Evolutionary conservation across 2,113 vertebrate genomes (phyloP), one percentile per base, ranked within the genome.

Genomic region (Gobiocypris rarus): DNA sequence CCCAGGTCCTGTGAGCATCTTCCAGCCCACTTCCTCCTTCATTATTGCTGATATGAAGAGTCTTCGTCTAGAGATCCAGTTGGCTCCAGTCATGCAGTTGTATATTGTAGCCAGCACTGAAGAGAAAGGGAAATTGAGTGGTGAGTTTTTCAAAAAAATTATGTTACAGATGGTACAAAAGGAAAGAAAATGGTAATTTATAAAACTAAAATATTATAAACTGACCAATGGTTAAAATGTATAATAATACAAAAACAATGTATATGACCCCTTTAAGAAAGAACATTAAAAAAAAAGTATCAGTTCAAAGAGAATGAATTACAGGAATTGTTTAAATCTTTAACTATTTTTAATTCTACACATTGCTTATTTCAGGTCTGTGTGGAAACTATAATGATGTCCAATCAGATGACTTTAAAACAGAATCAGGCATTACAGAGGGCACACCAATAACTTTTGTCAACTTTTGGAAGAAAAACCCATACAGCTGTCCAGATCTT

Each of bases 281-380:
- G 17, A 22, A 22, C 9, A 34, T 1, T n/a, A 43, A 3, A 65
- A 69, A 38, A 34, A n/a, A 69, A 41, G 1, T 4, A 22, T 71
- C 5, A 13, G 67, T 70, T 9, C 9, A 38, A 22, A 67, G 15
- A 34, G 63, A 31, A 31, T 31, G 28, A 31, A 65, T 65, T 31
- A 31, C 98, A 86, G 96, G 95, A 75, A 97, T 95, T 0, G 92
- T 94, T 19, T 91, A 88, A 3, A 90, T 94, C 56, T 98, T 97
- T 87, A 95, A 92, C 85, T 97, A 97, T 80, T 96, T 94, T 9
- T 98, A 95, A 90, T 93, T 90, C 14, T 75, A 28, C 73, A 48
- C 70, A 10, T 24, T 48, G n/a, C 5, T 81, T 75, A 3, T n/a
- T 56, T 34, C 63, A 87, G 86, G 86, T 50, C 59, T 87, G 10